A percentile compares a stretch with the other conserved stretches of the same genome.
phyloP scores from a whole-genome alignment of 2,113 vertebrate species.

The Machaerirhynchus nigripectus region DNA sequence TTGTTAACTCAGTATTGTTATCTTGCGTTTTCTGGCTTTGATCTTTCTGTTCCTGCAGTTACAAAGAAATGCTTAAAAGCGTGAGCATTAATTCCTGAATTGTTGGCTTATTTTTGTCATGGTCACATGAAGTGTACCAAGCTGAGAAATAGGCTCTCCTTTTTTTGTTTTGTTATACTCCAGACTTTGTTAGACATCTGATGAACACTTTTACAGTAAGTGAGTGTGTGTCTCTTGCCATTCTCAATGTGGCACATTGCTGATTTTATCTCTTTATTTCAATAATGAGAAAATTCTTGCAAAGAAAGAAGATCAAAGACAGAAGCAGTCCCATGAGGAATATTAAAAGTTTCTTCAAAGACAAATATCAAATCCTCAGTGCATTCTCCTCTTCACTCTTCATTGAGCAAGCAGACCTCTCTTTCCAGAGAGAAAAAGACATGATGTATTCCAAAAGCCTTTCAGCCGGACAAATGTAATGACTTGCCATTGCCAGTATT shows the following conservation, averaged over 20 bases:
- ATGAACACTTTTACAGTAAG: neutral
- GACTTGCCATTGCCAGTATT: neutral
- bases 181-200: neutral
- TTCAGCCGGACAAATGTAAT: neutral
- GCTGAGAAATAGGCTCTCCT: neutral
- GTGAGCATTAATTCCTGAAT: neutral
- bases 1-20: neutral
- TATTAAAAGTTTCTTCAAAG: neutral
- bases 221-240: neutral
- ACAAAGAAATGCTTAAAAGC: neutral
- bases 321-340: neutral
- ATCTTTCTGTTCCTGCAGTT: neutral
- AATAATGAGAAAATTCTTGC: neutral
- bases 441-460: neutral
- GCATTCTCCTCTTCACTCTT: neutral
- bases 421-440: neutral
- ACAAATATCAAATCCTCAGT: neutral
- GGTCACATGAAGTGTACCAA: neutral
- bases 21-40: neutral
- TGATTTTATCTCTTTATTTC: neutral
- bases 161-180: neutral
- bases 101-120: neutral
- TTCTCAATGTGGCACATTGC: neutral
- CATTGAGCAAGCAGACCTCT: neutral
- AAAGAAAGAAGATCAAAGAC: neutral